phyloP scores from a whole-genome alignment of 2,888 invertebrate genomes.

The Norana najaformis region DNA sequence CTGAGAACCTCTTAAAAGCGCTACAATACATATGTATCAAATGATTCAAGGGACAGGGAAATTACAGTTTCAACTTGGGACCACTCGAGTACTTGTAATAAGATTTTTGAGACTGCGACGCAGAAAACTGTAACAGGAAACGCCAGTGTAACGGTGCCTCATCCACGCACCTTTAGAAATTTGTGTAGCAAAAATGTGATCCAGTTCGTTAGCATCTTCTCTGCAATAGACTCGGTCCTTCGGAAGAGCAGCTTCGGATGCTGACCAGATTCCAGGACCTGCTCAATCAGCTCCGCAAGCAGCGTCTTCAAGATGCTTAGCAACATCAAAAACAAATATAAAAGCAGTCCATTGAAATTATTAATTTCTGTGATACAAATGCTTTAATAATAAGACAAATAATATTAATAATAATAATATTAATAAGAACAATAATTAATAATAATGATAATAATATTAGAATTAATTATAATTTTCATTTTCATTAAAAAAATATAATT shows the following conservation, averaged over 20 bases:
- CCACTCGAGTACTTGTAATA: too few relatives aligned
- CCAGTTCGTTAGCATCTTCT: conserved; percentile 99
- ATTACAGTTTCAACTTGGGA: too few relatives aligned
- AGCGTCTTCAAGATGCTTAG: conserved; percentile 86
- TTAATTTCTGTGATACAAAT: background rate
- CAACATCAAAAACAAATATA: conserved; percentile 67
- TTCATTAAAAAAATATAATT: too few relatives aligned
- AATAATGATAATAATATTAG: too few relatives aligned
- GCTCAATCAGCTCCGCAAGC: conserved; percentile 93
- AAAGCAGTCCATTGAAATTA: background rate
- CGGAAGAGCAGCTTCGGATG: conserved; percentile 90
- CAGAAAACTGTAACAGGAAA: background rate
- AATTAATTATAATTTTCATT: too few relatives aligned
- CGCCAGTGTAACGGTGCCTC: conserved; percentile 4
- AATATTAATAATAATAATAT: too few relatives aligned
- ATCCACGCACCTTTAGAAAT: conserved; percentile 83
- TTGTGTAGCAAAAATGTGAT: conserved; percentile 97
- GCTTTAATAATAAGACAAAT: too few relatives aligned
- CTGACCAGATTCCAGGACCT: conserved; percentile 95
- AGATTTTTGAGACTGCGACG: too few relatives aligned
- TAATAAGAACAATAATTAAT: too few relatives aligned
- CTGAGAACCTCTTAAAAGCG: too few relatives aligned
- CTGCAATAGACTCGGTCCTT: conserved; percentile 95
- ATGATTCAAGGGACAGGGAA: too few relatives aligned
- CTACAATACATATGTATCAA: too few relatives aligned